Base-by-base conservation (phyloP, 2,888 invertebrate genomes). In the Spodoptera picta region DNA sequence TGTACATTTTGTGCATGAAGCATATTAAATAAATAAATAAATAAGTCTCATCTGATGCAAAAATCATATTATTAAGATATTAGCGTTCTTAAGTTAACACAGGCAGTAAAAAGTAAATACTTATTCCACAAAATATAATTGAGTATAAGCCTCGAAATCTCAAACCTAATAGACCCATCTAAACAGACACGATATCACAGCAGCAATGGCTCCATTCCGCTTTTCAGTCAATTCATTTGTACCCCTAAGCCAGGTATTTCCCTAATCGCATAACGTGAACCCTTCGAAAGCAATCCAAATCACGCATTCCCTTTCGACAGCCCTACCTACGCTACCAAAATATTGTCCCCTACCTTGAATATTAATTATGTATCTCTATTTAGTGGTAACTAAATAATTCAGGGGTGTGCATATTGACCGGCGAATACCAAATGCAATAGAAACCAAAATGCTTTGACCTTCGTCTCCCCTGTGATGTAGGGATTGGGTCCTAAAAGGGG, bases 341-440 rank as follows among this genome's bases (percentile, higher is more conserved):
- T 92, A 91, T 90, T 90, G 91, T 88, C 86, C 87, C 83, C 65
- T 79, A 78, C 85, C 88, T 83, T 89, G 89, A 92, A 92, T 92
- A 92, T 92, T 92, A 92, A 92, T 83, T 85, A 86, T 83, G 83
- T 80, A 84, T 83, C 89, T 89, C 83, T 89, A 88, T 92, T 92
- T 92, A 92, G 90, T 86, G 86, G 85, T 81, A 70, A 81, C 87
- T 90, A 88, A 91, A 92, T 92, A 90, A 93, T 92, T 91, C 91
- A 90, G 77, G 80, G 79, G 75, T 83, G 82, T 86, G 85, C 86
- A 87, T 91, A 92, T 90, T 91, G 91, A 90, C 88, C 88, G 82
- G 77, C 68, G 87, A 87, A 89, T 91, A 87, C 73, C 66, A 84
- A 88, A 88, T 83, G 83, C 79, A 81, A 64, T 67, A 60, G 55